Evolutionary conservation across 2,888 invertebrate genomes (phyloP).

Genomic region (Cosmorhoe ocellata): DNA sequence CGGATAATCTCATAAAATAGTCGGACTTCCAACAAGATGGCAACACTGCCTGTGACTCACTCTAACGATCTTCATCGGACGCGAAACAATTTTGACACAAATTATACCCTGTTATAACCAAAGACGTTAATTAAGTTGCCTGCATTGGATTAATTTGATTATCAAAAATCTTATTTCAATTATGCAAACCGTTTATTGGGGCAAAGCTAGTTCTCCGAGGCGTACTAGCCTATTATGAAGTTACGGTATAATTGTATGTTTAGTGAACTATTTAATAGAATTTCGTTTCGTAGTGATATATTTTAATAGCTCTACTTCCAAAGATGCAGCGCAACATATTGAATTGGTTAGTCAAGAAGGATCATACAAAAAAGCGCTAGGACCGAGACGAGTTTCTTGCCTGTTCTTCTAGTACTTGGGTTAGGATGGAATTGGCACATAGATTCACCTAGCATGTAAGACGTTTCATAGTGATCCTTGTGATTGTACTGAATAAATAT

Average conservation of each 20-base stretch:
- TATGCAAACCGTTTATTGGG: conserved; percentile 67
- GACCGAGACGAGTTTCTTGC: too few relatives aligned
- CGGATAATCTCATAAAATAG: conserved; percentile 2
- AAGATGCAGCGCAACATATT: too few relatives aligned
- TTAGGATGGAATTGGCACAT: too few relatives aligned
- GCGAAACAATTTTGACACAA: conserved; percentile 77
- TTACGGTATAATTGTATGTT: conserved; percentile 23
- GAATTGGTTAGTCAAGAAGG: too few relatives aligned
- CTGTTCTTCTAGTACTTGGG: too few relatives aligned
- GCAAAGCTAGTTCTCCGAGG: conserved; percentile 55
- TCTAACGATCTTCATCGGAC: conserved; percentile 66
- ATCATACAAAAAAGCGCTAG: too few relatives aligned
- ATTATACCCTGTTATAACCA: conserved; percentile 73
- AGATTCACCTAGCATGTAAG: too few relatives aligned
- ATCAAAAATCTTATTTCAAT: conserved; percentile 75
- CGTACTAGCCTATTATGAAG: conserved; percentile 26
- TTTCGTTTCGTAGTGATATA: not conserved
- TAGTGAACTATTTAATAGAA: not conserved
- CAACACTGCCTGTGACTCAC: conserved; percentile 56
- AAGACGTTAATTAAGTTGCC: conserved; percentile 75
- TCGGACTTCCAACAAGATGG: conserved; percentile 28
- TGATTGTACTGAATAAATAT: too few relatives aligned
- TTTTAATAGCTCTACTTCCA: too few relatives aligned
- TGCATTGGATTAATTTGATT: conserved; percentile 74
- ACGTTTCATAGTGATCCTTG: too few relatives aligned